Evolutionary conservation across 2,797 vertebrate genomes (phyloP), one percentile per base, ranked within the genome.

Genomic region (Buphagus erythrorhynchus): DNA sequence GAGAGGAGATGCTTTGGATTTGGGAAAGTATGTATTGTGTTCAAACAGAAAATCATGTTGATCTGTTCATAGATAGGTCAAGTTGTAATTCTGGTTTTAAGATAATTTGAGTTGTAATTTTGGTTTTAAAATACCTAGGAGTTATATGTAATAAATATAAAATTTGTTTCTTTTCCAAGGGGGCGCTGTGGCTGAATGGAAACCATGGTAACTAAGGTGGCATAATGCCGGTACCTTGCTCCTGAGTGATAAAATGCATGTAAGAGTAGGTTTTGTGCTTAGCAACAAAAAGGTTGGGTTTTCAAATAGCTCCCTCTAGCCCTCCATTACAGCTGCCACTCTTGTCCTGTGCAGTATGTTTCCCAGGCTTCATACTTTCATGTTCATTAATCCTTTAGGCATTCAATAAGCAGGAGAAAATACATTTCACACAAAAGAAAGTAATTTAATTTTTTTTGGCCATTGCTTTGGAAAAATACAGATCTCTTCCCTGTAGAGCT

Each of bases 121-220:
- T 61, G 43, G 28, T 78, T 88, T 95, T 79, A 79, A 97, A 93
- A 84, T 86, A 88, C 80, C 75, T 76, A 88, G 93, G 90, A 90
- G 66, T 90, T 97, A 94, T 67, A 96, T 91, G 35, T 75, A 88
- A 69, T 81, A 83, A 92, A 92, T 96, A 85, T 88, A 92, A 98
- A 98, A 95, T 93, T 88, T 96, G 75, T 96, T 91, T 96, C 90
- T 93, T 97, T 96, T 97, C 88, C 91, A 83, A 95, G 97, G 96
- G 90, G 65, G 71, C 66, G 79, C 45, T 61, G 81, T 97, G 73
- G 84, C 83, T 97, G 95, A 94, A 92, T 75, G 45, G 96, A 95
- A 96, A 97, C 95, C 95, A 95, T 95, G 97, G 95, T 96, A 97
- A 97, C 95, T 91, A 81, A 88, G 72, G 94, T 96, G 95, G 73